Percentiles rank a stretch among this genome's conserved stretches.
These are phyloP conservation scores for Vanessa cardui DNA, from an alignment of 2,888 invertebrate species.

Conservation along the genomic window DNA sequence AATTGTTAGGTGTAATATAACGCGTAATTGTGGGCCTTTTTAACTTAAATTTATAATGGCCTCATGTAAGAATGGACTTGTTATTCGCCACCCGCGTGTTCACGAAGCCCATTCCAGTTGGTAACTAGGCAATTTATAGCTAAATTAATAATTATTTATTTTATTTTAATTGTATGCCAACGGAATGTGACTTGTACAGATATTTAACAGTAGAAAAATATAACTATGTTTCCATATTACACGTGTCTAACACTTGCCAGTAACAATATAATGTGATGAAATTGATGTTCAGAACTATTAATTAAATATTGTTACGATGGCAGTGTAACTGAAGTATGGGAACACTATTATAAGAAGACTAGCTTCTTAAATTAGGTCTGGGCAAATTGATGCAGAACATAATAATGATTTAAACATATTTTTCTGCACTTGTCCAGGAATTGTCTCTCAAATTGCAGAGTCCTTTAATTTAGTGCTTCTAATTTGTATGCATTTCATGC, in stretches of 20 bases:
- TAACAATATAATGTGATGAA: constrained; percentile 6
- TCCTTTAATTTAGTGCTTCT: constrained; percentile 53
- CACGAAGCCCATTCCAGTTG: constrained; percentile 79
- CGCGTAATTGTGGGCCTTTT: constrained; percentile 61
- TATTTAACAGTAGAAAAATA: constrained; percentile 69
- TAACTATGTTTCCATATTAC: constrained; percentile 59
- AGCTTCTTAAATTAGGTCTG: constrained; percentile 50
- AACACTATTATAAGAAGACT: constrained; percentile 50
- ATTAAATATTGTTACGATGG: constrained; percentile 38
- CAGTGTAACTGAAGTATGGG: constrained; percentile 42
- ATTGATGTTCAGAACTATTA: neutral
- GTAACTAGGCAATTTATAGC: constrained; percentile 81
- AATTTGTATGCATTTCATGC: constrained; percentile 54
- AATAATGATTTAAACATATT: constrained; percentile 28
- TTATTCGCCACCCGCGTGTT: constrained; percentile 82
- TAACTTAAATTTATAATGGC: constrained; percentile 59
- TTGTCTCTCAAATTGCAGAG: constrained; percentile 43
- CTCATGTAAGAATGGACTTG: constrained; percentile 74
- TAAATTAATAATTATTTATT: constrained; percentile 78
- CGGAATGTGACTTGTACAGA: constrained; percentile 82
- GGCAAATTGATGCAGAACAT: constrained; percentile 25
- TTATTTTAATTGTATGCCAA: constrained; percentile 78
- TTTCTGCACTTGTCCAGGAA: constrained; percentile 31
- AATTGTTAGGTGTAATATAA: constrained; percentile 73
- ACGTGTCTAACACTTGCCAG: constrained; percentile 32